A percentile compares a stretch with the other conserved stretches of the same genome.
These are phyloP conservation scores for Eriosoma lanigerum DNA, from an alignment of 1,140 invertebrate genomes.

Conservation along the genomic window DNA sequence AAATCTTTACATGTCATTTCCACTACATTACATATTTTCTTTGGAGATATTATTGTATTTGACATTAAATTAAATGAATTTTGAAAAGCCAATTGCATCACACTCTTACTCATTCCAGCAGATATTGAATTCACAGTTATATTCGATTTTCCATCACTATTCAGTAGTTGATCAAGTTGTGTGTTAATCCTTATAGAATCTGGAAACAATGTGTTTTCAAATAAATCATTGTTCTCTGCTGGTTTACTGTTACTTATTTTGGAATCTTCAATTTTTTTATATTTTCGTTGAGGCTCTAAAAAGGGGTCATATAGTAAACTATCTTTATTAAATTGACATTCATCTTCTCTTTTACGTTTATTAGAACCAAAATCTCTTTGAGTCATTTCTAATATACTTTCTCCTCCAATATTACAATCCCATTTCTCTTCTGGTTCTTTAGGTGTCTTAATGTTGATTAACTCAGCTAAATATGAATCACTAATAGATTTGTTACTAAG, in stretches of 20 bases:
- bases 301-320: background rate
- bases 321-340: background rate
- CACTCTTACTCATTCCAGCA: slow-evolving; percentile 33
- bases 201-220: slow-evolving; percentile 39
- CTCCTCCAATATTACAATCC: slow-evolving; percentile 55
- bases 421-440: slow-evolving; percentile 52
- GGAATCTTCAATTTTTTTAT: slow-evolving; percentile 15
- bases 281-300: slow-evolving; percentile 4
- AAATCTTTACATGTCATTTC: slow-evolving; percentile 31
- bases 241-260: slow-evolving; percentile 1
- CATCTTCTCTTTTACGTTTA: slow-evolving; percentile 41
- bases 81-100: slow-evolving; percentile 50
- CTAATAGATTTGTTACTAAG: slow-evolving; percentile 27
- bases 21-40: background rate
- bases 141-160: slow-evolving; percentile 18
- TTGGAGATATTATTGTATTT: slow-evolving; percentile 45
- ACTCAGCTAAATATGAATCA: slow-evolving; percentile 20
- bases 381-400: slow-evolving; percentile 55
- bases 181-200: slow-evolving; percentile 52
- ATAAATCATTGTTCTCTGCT: background rate
- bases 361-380: slow-evolving; percentile 21
- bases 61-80: slow-evolving; percentile 51
- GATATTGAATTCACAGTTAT: background rate
- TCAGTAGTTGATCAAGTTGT: slow-evolving; percentile 50
- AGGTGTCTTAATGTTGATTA: slow-evolving; percentile 21